A percentile compares a stretch with the other conserved stretches of the same genome.
Conservation (phyloP, 2,797 vertebrate species). For the Sebastes hubbsi region DNA sequence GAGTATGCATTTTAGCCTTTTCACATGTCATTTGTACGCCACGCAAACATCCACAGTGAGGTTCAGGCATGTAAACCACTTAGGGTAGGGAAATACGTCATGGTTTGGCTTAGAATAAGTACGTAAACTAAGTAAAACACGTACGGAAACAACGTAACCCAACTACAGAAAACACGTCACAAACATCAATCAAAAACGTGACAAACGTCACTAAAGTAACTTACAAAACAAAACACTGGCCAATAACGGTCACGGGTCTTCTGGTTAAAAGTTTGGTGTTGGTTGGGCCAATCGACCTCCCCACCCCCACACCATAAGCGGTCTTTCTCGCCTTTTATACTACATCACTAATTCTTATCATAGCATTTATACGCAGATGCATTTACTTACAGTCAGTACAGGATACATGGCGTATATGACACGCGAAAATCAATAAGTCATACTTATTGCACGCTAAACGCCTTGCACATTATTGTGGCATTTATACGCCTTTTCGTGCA, state of each 20-base stretch:
- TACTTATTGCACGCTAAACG: not conserved
- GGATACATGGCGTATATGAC: not conserved
- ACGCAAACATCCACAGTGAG: too few relatives aligned
- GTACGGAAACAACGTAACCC: too few relatives aligned
- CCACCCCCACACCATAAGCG: not conserved
- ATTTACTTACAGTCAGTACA: not conserved
- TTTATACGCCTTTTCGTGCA: not conserved
- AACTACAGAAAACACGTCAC: too few relatives aligned
- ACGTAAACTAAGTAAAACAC: too few relatives aligned
- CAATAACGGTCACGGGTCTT: not conserved
- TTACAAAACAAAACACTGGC: not conserved
- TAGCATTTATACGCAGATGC: not conserved
- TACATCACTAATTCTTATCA: not conserved
- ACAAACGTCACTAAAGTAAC: too few relatives aligned
- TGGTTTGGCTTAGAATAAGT: too few relatives aligned
- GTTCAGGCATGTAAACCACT: too few relatives aligned
- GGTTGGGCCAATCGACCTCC: not conserved
- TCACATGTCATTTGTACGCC: not conserved
- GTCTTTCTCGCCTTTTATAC: not conserved
- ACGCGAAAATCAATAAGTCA: accelerated
- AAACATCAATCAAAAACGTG: too few relatives aligned
- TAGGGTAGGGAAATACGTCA: too few relatives aligned
- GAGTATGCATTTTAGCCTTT: not conserved
- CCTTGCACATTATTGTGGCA: not conserved
- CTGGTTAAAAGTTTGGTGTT: not conserved